These are phyloP conservation scores for Lithobates pipiens DNA, from an alignment of 2,797 vertebrate genomes.

Conservation along the genomic window DNA sequence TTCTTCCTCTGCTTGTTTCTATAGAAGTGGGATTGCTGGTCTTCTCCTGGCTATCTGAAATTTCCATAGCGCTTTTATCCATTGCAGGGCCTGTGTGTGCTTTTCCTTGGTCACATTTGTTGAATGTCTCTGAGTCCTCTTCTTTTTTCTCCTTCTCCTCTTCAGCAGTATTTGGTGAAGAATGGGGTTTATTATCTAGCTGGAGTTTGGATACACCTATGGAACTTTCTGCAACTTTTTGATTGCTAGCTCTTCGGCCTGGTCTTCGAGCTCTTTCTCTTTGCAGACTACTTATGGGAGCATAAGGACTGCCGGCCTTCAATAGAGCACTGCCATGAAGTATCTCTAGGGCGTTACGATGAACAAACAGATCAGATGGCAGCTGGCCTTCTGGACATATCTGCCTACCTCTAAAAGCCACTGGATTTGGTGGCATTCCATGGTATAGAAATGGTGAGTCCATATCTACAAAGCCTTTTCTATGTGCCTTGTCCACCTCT, in stretches of 20 bases:
- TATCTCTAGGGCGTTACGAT: constrained; percentile 83
- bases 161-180: constrained; percentile 71
- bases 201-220: constrained; percentile 76
- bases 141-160: constrained; percentile 88
- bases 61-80: constrained; percentile 79
- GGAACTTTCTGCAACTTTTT: constrained; percentile 79
- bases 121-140: constrained; percentile 73
- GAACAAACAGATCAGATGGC: constrained; percentile 80
- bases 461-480: constrained; percentile 84
- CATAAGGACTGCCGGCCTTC: constrained; percentile 84
- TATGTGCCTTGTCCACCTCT: constrained; percentile 89
- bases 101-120: constrained; percentile 79
- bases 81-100: constrained; percentile 74
- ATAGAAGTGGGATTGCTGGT: constrained; percentile 72
- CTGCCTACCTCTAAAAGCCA: constrained; percentile 83
- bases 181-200: constrained; percentile 80
- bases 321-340: constrained; percentile 85
- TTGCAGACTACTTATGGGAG: constrained; percentile 83
- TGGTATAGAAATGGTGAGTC: constrained; percentile 84
- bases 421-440: constrained; percentile 75
- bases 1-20: constrained; percentile 74
- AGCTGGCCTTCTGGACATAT: constrained; percentile 81
- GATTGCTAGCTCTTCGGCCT: constrained; percentile 78
- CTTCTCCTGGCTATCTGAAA: constrained; percentile 76
- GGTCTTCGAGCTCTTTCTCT: constrained; percentile 85